phyloP scores from a whole-genome alignment of 2,113 vertebrate genomes.

The Sturnus vulgaris region DNA sequence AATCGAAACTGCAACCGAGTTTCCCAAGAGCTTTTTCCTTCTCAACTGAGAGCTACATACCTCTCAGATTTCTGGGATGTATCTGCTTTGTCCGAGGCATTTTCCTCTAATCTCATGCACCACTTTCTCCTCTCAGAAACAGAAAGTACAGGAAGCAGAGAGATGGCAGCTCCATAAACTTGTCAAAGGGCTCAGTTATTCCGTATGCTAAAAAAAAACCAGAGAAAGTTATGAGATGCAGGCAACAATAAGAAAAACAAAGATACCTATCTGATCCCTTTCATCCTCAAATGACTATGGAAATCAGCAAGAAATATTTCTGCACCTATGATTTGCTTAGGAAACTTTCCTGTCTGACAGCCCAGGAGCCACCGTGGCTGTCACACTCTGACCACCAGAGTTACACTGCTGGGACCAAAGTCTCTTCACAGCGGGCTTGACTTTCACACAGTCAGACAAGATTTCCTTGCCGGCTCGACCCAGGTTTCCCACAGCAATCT shows the following conservation, averaged over 20 bases:
- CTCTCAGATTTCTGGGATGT: slow-evolving; percentile 96
- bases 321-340: neutral
- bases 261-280: neutral
- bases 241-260: neutral
- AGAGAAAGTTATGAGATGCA: neutral
- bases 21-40: neutral
- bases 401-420: neutral
- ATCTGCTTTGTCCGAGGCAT: slow-evolving; percentile 99
- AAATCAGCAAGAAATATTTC: neutral
- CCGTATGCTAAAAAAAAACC: slow-evolving; percentile 60
- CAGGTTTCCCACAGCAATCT: neutral
- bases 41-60: slow-evolving; percentile 69
- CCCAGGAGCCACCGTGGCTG: neutral
- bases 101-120: slow-evolving; percentile 73
- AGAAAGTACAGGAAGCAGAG: slow-evolving; percentile 57
- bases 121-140: slow-evolving; percentile 70
- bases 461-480: neutral
- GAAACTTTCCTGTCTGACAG: neutral
- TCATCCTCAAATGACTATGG: neutral
- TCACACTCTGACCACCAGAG: neutral
- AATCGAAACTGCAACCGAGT: neutral
- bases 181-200: slow-evolving; percentile 69
- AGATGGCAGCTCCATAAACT: slow-evolving; percentile 77
- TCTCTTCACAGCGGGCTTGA: neutral
- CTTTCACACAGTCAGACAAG: neutral